These are phyloP conservation scores for Pararge aegeria DNA, from an alignment of 1,140 invertebrate genomes.

Conservation along the genomic window DNA sequence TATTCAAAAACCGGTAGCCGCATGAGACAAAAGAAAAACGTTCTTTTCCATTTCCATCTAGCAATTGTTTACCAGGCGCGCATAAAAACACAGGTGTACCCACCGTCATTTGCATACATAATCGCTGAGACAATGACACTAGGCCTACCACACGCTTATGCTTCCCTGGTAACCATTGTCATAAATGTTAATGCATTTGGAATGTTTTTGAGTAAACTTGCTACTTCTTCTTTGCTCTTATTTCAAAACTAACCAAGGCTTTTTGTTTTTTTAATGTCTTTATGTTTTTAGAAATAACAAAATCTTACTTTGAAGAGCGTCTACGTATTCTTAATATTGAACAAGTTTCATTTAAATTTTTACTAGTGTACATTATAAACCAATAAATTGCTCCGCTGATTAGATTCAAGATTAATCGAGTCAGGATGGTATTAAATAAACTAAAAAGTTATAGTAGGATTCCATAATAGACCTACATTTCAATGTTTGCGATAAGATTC, in stretches of 20 bases:
- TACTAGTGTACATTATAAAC: too few species aligned
- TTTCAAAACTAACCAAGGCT: background rate
- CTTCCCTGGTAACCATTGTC: constrained; percentile 58
- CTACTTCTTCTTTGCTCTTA: background rate
- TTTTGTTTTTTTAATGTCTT: background rate
- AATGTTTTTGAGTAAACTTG: constrained; percentile 43
- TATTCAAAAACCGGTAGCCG: constrained; percentile 26
- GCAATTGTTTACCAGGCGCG: constrained; percentile 60
- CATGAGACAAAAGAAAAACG: constrained; percentile 46
- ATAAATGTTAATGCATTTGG: constrained; percentile 62
- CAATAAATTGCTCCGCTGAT: too few species aligned
- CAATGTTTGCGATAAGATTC: too few species aligned
- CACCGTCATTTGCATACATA: constrained; percentile 65
- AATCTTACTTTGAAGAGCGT: too few species aligned
- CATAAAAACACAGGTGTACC: constrained; percentile 68
- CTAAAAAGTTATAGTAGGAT: too few species aligned
- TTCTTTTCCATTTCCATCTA: constrained; percentile 61
- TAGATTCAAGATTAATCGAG: too few species aligned
- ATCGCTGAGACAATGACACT: constrained; percentile 63
- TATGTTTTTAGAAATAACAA: too few species aligned
- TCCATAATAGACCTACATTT: too few species aligned
- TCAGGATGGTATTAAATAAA: too few species aligned
- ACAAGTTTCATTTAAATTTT: too few species aligned
- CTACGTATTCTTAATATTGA: too few species aligned
- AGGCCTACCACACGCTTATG: constrained; percentile 51